A percentile compares a stretch with the other conserved stretches of the same genome.
Evolutionary conservation across 1,140 invertebrate species (phyloP).

Genomic region (Listronotus oregonensis): DNA sequence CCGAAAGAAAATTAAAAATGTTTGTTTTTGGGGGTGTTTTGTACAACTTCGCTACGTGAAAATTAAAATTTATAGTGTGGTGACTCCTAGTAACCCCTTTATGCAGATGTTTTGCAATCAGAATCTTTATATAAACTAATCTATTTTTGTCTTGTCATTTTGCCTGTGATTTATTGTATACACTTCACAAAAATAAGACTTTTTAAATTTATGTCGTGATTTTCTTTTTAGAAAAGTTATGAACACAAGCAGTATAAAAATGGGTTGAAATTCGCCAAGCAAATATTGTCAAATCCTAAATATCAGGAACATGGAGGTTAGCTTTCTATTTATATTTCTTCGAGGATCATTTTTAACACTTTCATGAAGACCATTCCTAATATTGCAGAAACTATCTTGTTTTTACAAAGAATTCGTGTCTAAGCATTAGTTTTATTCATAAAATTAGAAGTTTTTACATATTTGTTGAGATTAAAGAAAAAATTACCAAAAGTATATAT

Average conservation of each 20-base stretch:
- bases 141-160: conserved; percentile 21
- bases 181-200: not conserved
- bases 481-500: too few species aligned
- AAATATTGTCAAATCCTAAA: conserved; percentile 96
- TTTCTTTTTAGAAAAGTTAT: conserved; percentile 90
- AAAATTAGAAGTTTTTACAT: too few species aligned
- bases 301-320: conserved; percentile 96
- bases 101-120: not conserved
- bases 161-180: conserved; percentile 7
- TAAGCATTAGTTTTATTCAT: too few species aligned
- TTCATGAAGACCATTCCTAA: not conserved
- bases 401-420: not conserved
- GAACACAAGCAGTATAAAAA: conserved; percentile 99
- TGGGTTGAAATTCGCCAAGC: conserved; percentile 98
- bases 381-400: conserved; percentile 46
- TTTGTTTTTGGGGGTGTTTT: conserved; percentile 5
- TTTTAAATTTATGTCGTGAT: not conserved
- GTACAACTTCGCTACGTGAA: not conserved
- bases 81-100: not conserved
- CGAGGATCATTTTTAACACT: too few species aligned
- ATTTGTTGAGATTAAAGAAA: too few species aligned
- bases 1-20: conserved; percentile 6
- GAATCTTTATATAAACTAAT: not conserved
- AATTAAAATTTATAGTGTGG: not conserved
- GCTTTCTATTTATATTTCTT: conserved; percentile 10